A percentile compares a stretch with the other conserved stretches of the same genome.
phyloP scores from a whole-genome alignment of 1,140 invertebrate species.

The Zaprionus nigranus region DNA sequence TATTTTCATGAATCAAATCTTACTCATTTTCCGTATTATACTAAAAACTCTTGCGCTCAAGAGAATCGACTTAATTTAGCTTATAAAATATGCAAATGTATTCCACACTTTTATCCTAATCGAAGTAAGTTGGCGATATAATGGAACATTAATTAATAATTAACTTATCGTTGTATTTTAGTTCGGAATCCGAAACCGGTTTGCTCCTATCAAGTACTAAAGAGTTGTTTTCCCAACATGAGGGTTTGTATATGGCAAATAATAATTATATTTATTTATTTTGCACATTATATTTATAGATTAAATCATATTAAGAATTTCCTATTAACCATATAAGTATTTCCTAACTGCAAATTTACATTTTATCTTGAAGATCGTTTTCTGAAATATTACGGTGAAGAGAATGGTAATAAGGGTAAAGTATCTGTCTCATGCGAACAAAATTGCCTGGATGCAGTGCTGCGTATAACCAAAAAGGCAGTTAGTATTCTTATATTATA shows the following conservation, averaged over 20 bases:
- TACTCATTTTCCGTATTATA: slow-evolving; percentile 87
- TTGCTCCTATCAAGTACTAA: slow-evolving; percentile 66
- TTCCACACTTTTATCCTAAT: slow-evolving; percentile 87
- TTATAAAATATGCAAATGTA: slow-evolving; percentile 87
- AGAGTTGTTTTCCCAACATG: slow-evolving; percentile 64
- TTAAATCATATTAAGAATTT: no score
- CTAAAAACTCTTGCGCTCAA: slow-evolving; percentile 88
- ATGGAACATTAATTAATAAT: background rate
- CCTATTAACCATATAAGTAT: background rate
- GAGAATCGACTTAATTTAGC: slow-evolving; percentile 87
- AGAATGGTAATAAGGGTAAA: slow-evolving; percentile 11
- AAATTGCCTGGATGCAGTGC: slow-evolving; percentile 65
- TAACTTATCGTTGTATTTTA: slow-evolving; percentile 14
- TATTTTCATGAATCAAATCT: slow-evolving; percentile 87
- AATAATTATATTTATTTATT: no score
- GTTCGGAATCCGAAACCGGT: slow-evolving; percentile 64
- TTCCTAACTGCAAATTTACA: background rate
- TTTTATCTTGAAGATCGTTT: slow-evolving; percentile 49
- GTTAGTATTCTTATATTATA: slow-evolving; percentile 23
- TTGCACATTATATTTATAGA: no score
- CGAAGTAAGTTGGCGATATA: slow-evolving; percentile 51
- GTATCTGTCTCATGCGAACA: slow-evolving; percentile 59
- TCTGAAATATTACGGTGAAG: slow-evolving; percentile 55
- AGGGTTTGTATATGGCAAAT: slow-evolving; percentile 23
- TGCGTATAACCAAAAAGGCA: slow-evolving; percentile 46